phyloP scores from a whole-genome alignment of 2,113 vertebrate species.

The Spilogale gracilis region DNA sequence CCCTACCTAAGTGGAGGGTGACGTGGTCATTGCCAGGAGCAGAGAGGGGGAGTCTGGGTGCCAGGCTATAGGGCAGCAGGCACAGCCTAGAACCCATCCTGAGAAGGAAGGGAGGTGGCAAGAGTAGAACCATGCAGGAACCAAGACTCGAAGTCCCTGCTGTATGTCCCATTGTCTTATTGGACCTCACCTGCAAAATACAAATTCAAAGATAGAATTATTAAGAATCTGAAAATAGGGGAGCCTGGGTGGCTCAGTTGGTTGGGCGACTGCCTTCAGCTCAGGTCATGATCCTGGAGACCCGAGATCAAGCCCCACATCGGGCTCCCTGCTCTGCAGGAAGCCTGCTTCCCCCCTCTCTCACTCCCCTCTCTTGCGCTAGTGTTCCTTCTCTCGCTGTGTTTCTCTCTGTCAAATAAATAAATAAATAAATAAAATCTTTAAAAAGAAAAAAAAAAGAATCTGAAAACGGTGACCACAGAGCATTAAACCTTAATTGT shows the following conservation, averaged over 20 bases:
- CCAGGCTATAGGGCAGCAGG: not conserved
- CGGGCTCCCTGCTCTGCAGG: no score
- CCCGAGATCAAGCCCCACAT: no score
- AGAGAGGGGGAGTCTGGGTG: not conserved
- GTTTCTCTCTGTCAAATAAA: no score
- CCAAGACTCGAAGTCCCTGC: not conserved
- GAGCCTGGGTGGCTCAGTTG: no score
- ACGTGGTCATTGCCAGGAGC: not conserved
- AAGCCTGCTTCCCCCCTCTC: no score
- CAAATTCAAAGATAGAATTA: not conserved
- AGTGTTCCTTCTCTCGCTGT: no score
- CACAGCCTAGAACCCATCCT: not conserved
- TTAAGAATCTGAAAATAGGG: not conserved
- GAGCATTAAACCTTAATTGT: not conserved
- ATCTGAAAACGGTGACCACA: no score
- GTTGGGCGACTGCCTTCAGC: no score
- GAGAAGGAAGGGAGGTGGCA: not conserved
- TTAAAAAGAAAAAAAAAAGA: not conserved
- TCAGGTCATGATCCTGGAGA: no score
- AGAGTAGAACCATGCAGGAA: not conserved
- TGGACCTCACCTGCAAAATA: not conserved
- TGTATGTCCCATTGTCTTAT: not conserved
- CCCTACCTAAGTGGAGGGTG: not conserved
- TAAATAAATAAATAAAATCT: no score
- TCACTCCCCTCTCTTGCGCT: no score